Conservation (phyloP, 1,140 invertebrate genomes). For the Drosophila albomicans region DNA sequence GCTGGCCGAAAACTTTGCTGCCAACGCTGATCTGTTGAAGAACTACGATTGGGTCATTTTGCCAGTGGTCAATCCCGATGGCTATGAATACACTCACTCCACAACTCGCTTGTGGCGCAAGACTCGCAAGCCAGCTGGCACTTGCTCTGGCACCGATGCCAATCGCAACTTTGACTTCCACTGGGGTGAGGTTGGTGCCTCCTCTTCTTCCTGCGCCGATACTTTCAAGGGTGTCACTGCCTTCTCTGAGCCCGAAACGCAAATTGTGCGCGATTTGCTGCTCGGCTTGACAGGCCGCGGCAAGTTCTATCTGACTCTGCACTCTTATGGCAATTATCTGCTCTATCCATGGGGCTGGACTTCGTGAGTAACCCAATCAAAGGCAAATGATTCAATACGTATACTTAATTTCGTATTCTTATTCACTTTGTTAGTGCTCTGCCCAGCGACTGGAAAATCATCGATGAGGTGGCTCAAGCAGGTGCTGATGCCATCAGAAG, state of each 20-base stretch:
- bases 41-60: constrained; percentile 88
- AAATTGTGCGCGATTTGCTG: constrained; percentile 85
- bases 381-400: constrained; percentile 26
- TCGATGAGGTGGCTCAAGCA: constrained; percentile 84
- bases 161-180: constrained; percentile 90
- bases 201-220: constrained; percentile 88
- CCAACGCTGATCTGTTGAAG: constrained; percentile 85
- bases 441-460: constrained; percentile 71
- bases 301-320: constrained; percentile 89
- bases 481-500: constrained; percentile 85
- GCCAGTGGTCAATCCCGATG: constrained; percentile 87
- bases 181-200: constrained; percentile 89
- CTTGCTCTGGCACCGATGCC: constrained; percentile 87
- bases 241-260: constrained; percentile 90
- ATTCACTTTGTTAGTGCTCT: constrained; percentile 44
- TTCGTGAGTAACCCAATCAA: constrained; percentile 58
- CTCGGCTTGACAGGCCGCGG: constrained; percentile 85
- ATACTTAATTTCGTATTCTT: background rate
- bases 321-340: constrained; percentile 89
- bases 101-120: constrained; percentile 86
- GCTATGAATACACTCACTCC: constrained; percentile 80
- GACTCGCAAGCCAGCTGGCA: constrained; percentile 74
- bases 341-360: constrained; percentile 91
- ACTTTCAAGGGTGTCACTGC: constrained; percentile 87
- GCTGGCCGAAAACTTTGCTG: constrained; percentile 86